Evolutionary conservation across 2,888 invertebrate genomes (phyloP).

Genomic region (Aromia moschata): DNA sequence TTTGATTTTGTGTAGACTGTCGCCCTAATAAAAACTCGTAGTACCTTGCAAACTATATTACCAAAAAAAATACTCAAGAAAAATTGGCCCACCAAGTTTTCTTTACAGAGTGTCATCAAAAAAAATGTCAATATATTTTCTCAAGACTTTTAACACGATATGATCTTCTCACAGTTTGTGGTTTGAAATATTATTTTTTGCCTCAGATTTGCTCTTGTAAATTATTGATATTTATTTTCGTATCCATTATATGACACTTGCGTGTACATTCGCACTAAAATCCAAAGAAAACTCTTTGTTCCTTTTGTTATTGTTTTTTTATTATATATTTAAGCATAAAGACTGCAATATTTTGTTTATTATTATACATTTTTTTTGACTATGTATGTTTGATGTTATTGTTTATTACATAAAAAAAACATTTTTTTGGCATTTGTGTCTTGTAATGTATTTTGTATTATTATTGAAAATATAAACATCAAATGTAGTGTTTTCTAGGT

Average conservation of each 20-base stretch:
- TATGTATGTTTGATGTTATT: slow-evolving; percentile 45
- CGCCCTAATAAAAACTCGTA: too few species aligned
- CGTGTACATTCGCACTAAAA: neutral
- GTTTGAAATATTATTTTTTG: too few species aligned
- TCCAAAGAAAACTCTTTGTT: neutral
- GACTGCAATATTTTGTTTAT: slow-evolving; percentile 47
- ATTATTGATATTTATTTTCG: too few species aligned
- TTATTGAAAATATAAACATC: slow-evolving; percentile 30
- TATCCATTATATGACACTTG: neutral
- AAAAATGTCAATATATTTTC: too few species aligned
- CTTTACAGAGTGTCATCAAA: too few species aligned
- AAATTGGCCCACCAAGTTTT: too few species aligned
- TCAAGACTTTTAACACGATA: too few species aligned
- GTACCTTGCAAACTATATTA: too few species aligned
- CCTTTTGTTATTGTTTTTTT: slow-evolving; percentile 2
- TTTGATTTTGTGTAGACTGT: too few species aligned
- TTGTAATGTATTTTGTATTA: slow-evolving; percentile 42
- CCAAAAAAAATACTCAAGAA: too few species aligned
- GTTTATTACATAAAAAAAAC: slow-evolving; percentile 39
- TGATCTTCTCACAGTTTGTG: too few species aligned
- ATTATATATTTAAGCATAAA: slow-evolving; percentile 37
- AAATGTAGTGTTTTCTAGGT: neutral
- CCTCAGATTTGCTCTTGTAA: too few species aligned
- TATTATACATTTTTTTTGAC: slow-evolving; percentile 34
- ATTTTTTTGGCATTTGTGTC: slow-evolving; percentile 39